Evolutionary conservation across 2,797 vertebrate genomes (phyloP), one percentile per base, ranked within the genome.

Genomic region (Phaenicophaeus curvirostris): DNA sequence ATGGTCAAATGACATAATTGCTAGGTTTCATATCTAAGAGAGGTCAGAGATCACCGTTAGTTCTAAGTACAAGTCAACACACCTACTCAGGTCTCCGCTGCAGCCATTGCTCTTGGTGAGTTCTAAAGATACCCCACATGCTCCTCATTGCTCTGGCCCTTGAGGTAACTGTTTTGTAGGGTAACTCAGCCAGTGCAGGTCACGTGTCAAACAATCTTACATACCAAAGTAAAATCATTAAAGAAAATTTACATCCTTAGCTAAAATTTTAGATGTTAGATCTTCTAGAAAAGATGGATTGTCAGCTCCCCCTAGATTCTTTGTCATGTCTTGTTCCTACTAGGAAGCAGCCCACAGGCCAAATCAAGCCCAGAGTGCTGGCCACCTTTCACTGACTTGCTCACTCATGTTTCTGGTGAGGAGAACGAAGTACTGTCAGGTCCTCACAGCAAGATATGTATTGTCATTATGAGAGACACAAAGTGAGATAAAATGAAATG

Each of bases 371-470:
- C 19, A 1, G 2, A 37, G 61, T 41, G 20, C 24, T 58, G 54
- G 37, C 17, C 33, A 50, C 39, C 27, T 79, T 63, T 51, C 44
- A 50, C 27, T 74, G 57, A 55, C 13, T 6, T 2, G 31, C 15
- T 68, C 18, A 86, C 33, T 18, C 0, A 1, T 18, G 58, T 11
- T 39, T 39, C 14, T 51, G 55, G 50, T 1, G 2, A 73, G n/a
- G 5, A 61, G n/a, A 19, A 33, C 20, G 72, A 37, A 19, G 5
- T 23, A 31, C 25, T 25, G 16, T 28, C 71, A 58, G 72, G 24
- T 42, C n/a, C n/a, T 65, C n/a, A 24, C 21, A 68, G 37, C 10
- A 25, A 67, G 50, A 41, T 4, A 11, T 21, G 65, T 20, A 20
- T 6, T 0, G 20, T 1, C 39, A 53, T 50, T 59, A 16, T 4